These are phyloP conservation scores for Ursus arctos DNA, from an alignment of 2,113 vertebrate genomes.

Conservation along the genomic window DNA sequence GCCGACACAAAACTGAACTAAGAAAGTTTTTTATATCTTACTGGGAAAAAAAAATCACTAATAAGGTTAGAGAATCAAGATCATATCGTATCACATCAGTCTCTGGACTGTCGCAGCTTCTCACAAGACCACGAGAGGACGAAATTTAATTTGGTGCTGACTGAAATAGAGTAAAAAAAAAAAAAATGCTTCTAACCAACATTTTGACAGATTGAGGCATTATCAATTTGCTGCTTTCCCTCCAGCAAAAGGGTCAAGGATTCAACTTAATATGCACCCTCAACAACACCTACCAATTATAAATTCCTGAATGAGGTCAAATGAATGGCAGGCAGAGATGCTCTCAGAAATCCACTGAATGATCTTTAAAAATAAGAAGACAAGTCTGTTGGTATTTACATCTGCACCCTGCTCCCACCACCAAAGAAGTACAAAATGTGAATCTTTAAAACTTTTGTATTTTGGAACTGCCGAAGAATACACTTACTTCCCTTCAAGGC, in stretches of 20 bases:
- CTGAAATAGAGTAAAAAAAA: neutral
- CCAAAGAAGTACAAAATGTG: neutral
- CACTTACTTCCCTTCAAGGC: neutral
- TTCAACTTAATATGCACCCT: neutral
- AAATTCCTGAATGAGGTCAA: slow-evolving; percentile 97
- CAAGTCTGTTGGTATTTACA: slow-evolving; percentile 53
- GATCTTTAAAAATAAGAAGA: slow-evolving; percentile 88
- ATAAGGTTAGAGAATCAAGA: slow-evolving; percentile 51
- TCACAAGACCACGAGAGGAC: slow-evolving; percentile 70
- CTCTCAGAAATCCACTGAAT: slow-evolving; percentile 95
- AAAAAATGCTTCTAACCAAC: neutral
- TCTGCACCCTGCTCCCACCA: neutral
- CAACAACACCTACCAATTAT: slow-evolving; percentile 92
- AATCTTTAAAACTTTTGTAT: neutral
- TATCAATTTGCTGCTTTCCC: slow-evolving; percentile 39
- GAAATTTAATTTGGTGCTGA: slow-evolving; percentile 73
- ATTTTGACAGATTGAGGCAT: slow-evolving; percentile 30
- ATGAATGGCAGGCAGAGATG: slow-evolving; percentile 89
- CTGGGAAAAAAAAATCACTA: neutral
- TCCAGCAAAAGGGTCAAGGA: slow-evolving; percentile 45
- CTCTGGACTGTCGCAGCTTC: slow-evolving; percentile 47
- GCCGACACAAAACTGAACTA: neutral
- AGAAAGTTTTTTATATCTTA: slow-evolving; percentile 13
- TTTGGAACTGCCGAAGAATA: slow-evolving; percentile 27
- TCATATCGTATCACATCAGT: slow-evolving; percentile 47